These are phyloP conservation scores for Wiebesia pumilae DNA, from an alignment of 1,140 invertebrate species.

Conservation along the genomic window DNA sequence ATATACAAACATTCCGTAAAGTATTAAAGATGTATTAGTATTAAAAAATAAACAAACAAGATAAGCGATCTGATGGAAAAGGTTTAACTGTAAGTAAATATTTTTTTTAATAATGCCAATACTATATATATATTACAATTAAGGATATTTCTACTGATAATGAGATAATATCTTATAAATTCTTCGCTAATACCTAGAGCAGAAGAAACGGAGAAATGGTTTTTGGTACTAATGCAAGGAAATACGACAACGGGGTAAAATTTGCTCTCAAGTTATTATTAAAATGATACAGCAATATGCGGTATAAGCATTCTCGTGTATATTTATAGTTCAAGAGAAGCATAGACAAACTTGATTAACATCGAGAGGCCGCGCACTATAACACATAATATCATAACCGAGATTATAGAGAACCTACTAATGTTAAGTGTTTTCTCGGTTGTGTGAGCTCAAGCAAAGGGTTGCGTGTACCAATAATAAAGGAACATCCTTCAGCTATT, in stretches of 20 bases:
- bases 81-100: not conserved
- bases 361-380: not conserved
- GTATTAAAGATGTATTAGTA: not conserved
- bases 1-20: not conserved
- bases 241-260: not conserved
- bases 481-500: slow-evolving; percentile 61
- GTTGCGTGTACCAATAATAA: slow-evolving; percentile 48
- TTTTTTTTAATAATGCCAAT: too few relatives aligned
- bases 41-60: not conserved
- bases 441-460: slow-evolving; percentile 10
- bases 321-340: not conserved
- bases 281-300: not conserved
- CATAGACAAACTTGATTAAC: not conserved
- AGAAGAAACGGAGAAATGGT: not conserved
- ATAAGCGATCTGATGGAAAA: too few relatives aligned
- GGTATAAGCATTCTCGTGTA: not conserved
- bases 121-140: not conserved
- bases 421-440: slow-evolving; percentile 10
- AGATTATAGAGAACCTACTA: not conserved
- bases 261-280: not conserved
- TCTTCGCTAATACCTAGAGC: not conserved
- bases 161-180: not conserved
- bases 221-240: not conserved
- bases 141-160: not conserved
- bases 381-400: not conserved